A percentile compares a stretch with the other conserved stretches of the same genome.
Conservation (phyloP, 1,140 invertebrate species). For the Drosophila tsacasi region DNA sequence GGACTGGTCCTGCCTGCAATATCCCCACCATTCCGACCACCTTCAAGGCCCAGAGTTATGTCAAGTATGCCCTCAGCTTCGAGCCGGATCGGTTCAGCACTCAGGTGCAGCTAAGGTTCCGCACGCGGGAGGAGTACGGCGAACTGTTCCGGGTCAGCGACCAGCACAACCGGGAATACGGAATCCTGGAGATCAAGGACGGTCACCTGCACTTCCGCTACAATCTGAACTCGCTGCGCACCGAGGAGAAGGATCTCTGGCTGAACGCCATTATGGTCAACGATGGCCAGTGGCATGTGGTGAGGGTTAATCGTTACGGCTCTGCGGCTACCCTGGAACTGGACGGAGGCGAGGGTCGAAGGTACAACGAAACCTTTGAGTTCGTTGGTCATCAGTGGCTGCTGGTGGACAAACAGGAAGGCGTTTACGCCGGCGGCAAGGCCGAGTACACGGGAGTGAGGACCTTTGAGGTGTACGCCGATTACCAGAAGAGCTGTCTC, state of each 20-base stretch:
- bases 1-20: conserved; percentile 94
- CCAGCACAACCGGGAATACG: conserved; percentile 97
- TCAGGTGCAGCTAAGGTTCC: conserved; percentile 95
- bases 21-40: conserved; percentile 94
- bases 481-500: conserved; percentile 93
- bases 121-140: conserved; percentile 96
- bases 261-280: conserved; percentile 95
- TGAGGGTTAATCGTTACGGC: conserved; percentile 94
- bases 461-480: conserved; percentile 97
- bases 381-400: conserved; percentile 97
- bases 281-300: conserved; percentile 99
- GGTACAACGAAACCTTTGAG: conserved; percentile 97
- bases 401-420: conserved; percentile 96
- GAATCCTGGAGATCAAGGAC: conserved; percentile 97
- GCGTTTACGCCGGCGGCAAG: conserved; percentile 97
- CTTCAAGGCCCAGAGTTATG: conserved; percentile 96
- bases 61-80: conserved; percentile 97
- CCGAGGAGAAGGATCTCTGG: conserved; percentile 96
- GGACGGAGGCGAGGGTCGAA: conserved; percentile 97
- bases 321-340: conserved; percentile 97
- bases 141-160: conserved; percentile 96
- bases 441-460: conserved; percentile 96
- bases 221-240: conserved; percentile 95
- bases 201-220: conserved; percentile 95
- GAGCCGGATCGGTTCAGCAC: conserved; percentile 96